Evolutionary conservation across 2,888 invertebrate species (phyloP).

Genomic region (Leptogaster cylindrica): DNA sequence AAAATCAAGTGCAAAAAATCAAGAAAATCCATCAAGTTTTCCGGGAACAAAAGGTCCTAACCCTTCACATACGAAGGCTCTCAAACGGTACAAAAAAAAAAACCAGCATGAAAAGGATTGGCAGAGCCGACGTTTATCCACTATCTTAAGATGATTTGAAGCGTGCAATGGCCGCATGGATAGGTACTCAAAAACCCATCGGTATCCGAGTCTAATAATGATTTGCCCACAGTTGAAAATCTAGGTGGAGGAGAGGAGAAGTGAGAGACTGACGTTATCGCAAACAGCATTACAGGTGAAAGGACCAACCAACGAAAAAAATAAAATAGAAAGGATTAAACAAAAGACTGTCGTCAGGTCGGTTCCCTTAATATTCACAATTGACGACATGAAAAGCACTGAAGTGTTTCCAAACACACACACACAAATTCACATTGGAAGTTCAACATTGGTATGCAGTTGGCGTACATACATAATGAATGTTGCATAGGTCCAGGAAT

Average conservation of each 20-base stretch:
- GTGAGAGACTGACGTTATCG: too few relatives aligned
- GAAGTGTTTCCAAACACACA: background rate
- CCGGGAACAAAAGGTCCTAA: too few relatives aligned
- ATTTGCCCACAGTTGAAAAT: too few relatives aligned
- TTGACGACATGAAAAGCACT: background rate
- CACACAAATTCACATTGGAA: background rate
- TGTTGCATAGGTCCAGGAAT: background rate
- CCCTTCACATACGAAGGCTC: too few relatives aligned
- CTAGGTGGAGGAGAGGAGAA: too few relatives aligned
- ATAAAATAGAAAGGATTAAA: background rate
- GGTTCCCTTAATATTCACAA: constrained; percentile 3
- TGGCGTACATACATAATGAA: constrained; percentile 17
- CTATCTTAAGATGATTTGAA: constrained; percentile 10
- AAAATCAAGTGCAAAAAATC: too few relatives aligned
- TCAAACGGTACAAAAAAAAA: too few relatives aligned
- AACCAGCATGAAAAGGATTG: too few relatives aligned
- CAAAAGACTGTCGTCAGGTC: background rate
- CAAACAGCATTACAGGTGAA: background rate
- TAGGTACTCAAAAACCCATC: constrained; percentile 14
- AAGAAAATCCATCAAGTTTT: too few relatives aligned
- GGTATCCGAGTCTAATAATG: background rate
- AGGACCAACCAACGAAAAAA: too few relatives aligned
- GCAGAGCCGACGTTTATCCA: constrained; percentile 2
- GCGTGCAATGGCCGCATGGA: constrained; percentile 18
- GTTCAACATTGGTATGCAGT: constrained; percentile 1